These are phyloP conservation scores for Formicarius rufipectus DNA, from an alignment of 2,113 vertebrate species.

Conservation along the genomic window DNA sequence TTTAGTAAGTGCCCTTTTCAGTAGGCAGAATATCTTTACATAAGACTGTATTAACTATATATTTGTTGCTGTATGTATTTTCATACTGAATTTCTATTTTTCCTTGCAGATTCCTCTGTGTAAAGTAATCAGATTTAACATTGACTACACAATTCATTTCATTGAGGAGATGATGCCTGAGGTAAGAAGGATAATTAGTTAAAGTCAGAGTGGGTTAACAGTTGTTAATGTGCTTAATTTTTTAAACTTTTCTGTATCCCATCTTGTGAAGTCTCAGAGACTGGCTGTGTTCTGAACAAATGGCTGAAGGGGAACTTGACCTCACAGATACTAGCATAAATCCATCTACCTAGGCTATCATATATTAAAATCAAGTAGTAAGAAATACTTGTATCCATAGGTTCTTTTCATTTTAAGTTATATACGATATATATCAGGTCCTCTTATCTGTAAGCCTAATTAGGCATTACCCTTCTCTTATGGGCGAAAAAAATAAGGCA, in stretches of 20 bases:
- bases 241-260: not conserved
- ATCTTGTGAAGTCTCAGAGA: not conserved
- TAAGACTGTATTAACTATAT: not conserved
- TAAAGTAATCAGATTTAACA: slow-evolving; percentile 99
- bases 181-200: slow-evolving; percentile 79
- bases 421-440: not conserved
- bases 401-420: not conserved
- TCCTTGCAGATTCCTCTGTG: slow-evolving; percentile 92
- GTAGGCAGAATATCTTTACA: not conserved
- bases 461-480: not conserved
- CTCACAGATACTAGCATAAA: not conserved
- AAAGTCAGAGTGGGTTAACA: not conserved
- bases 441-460: not conserved
- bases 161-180: slow-evolving; percentile 98
- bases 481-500: not conserved
- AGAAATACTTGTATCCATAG: not conserved
- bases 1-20: not conserved
- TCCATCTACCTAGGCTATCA: not conserved
- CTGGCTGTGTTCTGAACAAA: not conserved
- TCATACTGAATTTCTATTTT: slow-evolving; percentile 28
- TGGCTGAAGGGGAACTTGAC: not conserved
- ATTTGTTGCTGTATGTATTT: not conserved
- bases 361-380: not conserved
- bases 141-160: slow-evolving; percentile 99
- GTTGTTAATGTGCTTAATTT: not conserved